Percentiles rank a stretch among this genome's conserved stretches.
These are phyloP conservation scores for Penaeus indicus DNA, from an alignment of 1,140 invertebrate species.

Conservation along the genomic window DNA sequence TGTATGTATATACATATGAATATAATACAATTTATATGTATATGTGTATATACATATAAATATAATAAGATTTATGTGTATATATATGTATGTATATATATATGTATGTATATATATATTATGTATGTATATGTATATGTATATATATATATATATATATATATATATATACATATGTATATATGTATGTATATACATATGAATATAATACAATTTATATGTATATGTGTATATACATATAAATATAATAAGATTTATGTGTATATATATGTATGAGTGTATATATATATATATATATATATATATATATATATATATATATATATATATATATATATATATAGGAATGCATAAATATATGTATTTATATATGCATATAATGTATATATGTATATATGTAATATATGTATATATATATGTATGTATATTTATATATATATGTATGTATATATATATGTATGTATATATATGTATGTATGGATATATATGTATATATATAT, in stretches of 20 bases:
- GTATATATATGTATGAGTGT: not conserved
- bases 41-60: too few species aligned
- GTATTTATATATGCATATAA: too few species aligned
- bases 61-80: too few species aligned
- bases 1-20: not conserved
- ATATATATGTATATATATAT: too few species aligned
- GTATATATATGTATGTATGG: too few species aligned
- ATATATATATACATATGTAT: not conserved
- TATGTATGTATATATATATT: not conserved
- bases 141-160: slow-evolving; percentile 28
- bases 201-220: too few species aligned
- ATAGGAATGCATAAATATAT: not conserved
- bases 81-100: slow-evolving; percentile 28
- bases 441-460: too few species aligned
- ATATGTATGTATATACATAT: not conserved
- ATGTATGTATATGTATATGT: slow-evolving; percentile 22
- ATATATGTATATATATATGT: too few species aligned
- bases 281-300: slow-evolving; percentile 14
- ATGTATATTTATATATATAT: too few species aligned
- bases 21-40: not conserved
- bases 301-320: not conserved
- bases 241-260: not conserved
- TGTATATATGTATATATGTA: too few species aligned
- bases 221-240: not conserved
- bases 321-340: not conserved